These are phyloP conservation scores for Uropsilus gracilis DNA, from an alignment of 2,113 vertebrate species.

Conservation along the genomic window DNA sequence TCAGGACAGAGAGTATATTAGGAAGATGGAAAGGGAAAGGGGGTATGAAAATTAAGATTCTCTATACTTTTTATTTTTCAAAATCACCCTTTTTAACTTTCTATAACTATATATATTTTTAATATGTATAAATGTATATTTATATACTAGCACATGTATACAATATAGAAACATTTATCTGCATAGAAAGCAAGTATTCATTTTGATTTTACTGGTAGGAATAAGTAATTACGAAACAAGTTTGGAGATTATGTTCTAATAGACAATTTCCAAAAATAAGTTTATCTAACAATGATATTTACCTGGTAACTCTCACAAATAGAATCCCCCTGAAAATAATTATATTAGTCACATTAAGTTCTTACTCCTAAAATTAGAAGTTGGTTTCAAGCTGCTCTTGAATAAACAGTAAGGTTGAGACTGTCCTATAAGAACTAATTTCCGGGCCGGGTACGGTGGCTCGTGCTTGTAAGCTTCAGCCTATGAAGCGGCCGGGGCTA, in stretches of 20 bases:
- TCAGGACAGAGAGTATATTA: background rate
- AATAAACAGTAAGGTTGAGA: background rate
- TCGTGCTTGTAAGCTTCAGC: too few species aligned
- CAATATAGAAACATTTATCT: background rate
- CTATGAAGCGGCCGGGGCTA: too few species aligned
- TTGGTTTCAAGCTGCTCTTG: constrained; percentile 48
- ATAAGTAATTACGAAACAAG: constrained; percentile 6
- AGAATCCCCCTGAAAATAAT: constrained; percentile 66
- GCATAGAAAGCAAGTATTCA: background rate
- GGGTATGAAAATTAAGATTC: background rate
- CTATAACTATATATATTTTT: background rate
- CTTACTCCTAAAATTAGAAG: background rate
- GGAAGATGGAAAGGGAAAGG: background rate
- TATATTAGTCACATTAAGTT: background rate
- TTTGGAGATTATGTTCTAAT: background rate
- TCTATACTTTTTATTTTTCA: background rate
- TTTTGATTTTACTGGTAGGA: background rate
- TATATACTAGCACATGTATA: background rate
- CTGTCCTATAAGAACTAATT: background rate
- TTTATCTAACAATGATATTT: constrained; percentile 25
- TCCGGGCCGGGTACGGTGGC: too few species aligned
- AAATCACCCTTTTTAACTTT: background rate
- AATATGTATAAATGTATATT: background rate
- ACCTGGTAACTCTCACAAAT: background rate
- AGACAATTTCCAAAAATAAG: constrained; percentile 48